Evolutionary conservation across 2,797 vertebrate species (phyloP).

Genomic region (Crenuchus spilurus): DNA sequence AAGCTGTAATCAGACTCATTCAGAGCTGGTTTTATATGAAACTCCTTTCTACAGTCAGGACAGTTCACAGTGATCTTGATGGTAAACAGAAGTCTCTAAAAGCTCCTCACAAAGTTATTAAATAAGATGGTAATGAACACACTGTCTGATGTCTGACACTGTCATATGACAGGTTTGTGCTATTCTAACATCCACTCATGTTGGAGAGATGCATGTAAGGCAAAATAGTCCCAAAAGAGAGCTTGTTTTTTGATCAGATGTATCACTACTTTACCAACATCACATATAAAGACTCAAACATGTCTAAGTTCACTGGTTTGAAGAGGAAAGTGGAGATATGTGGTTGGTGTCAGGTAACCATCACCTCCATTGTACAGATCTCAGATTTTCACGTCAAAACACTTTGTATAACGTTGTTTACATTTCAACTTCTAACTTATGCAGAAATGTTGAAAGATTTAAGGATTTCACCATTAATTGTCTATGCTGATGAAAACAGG

Average conservation of each 20-base stretch:
- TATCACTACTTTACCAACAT: too few relatives aligned
- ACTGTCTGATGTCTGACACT: too few relatives aligned
- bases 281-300: not conserved
- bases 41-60: not conserved
- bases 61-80: not conserved
- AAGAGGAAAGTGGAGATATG: not conserved
- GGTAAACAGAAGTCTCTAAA: not conserved
- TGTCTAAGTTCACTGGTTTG: not conserved
- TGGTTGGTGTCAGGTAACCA: not conserved
- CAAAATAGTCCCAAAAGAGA: not conserved
- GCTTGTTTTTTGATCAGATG: too few relatives aligned
- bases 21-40: not conserved
- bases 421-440: not conserved
- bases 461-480: conserved; percentile 46
- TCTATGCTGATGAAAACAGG: conserved; percentile 46
- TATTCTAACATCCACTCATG: too few relatives aligned
- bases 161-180: too few relatives aligned
- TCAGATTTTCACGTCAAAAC: not conserved
- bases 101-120: not conserved
- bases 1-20: not conserved
- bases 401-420: not conserved
- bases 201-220: not conserved
- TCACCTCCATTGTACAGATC: not conserved
- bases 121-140: not conserved
- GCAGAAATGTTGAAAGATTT: not conserved